Evolutionary conservation across 2,113 vertebrate genomes (phyloP).

Genomic region (Chloroceryle aenea): DNA sequence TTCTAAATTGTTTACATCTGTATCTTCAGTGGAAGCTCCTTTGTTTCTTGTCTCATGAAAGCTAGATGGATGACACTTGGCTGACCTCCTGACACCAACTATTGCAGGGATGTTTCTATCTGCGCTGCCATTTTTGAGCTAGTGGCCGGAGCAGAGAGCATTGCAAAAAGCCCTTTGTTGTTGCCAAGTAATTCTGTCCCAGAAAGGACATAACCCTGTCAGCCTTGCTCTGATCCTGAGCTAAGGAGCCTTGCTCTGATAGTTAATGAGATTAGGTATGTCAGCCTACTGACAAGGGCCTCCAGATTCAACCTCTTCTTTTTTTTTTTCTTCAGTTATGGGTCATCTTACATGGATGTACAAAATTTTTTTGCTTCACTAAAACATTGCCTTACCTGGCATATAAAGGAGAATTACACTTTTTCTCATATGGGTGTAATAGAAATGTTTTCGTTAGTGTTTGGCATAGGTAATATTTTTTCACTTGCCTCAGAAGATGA

Average conservation of each 20-base stretch:
- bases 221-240: slow-evolving; percentile 11
- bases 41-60: neutral
- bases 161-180: neutral
- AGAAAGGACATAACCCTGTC: neutral
- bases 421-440: neutral
- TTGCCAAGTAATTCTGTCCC: neutral
- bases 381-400: neutral
- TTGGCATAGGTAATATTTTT: neutral
- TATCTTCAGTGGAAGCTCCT: neutral
- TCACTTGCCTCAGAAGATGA: neutral
- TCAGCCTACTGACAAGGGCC: neutral
- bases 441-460: neutral
- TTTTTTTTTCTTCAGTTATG: neutral
- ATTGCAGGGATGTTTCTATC: neutral
- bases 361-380: neutral
- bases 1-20: neutral
- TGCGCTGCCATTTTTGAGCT: neutral
- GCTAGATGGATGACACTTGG: neutral
- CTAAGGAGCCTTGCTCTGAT: neutral
- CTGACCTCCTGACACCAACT: neutral
- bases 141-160: neutral
- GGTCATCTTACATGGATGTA: neutral
- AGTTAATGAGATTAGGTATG: neutral
- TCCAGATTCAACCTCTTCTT: neutral
- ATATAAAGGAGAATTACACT: neutral